Base-by-base conservation (phyloP, 2,797 vertebrate species). In the Halcyon smyrnensis region DNA sequence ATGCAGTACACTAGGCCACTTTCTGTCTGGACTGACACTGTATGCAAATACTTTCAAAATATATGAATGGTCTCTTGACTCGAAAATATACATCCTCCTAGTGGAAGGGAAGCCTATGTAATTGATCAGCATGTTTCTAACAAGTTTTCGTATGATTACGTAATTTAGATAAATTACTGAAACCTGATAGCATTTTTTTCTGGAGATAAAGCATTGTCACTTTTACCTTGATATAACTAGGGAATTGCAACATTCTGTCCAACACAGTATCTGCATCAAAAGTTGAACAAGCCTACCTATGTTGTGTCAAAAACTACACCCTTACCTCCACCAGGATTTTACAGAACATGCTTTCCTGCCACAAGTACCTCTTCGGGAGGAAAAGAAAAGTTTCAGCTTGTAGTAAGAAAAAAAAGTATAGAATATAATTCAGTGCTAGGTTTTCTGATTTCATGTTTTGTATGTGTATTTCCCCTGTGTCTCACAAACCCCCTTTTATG, bases 71-170 rank as follows among this genome's bases (percentile, higher is more conserved):
- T 76, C 11, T 56, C 18, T 39, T 67, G 25, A 57, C 10, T 76
- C 15, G 19, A 60, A 68, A 89, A 76, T 64, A 41, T 0, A 50
- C 5, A 11, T 34, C 2, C 1, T 62, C 1, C 9, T 18, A 53
- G 28, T 32, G 18, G 48, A 89, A 69, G 8, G 8, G 21, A 73
- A 84, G 5, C 2, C 25, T 64, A 10, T 39, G 19, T 51, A 45
- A 48, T 14, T 15, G 7, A 74, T 67, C 21, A 32, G 2, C 6
- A n/a, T 24, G 4, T 30, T 69, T 81, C 62, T 27, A 64, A 73
- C 1, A 1, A 18, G 24, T 90, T 65, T 43, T 75, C 8, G 84
- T 71, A 20, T 24, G 7, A 23, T 75, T 4, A n/a, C 0, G 0
- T 39, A 50, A 60, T 64, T 74, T 57, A 64, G 9, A 15, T 9